Base-by-base conservation (phyloP, 2,113 vertebrate genomes). In the Dissostichus mawsoni region DNA sequence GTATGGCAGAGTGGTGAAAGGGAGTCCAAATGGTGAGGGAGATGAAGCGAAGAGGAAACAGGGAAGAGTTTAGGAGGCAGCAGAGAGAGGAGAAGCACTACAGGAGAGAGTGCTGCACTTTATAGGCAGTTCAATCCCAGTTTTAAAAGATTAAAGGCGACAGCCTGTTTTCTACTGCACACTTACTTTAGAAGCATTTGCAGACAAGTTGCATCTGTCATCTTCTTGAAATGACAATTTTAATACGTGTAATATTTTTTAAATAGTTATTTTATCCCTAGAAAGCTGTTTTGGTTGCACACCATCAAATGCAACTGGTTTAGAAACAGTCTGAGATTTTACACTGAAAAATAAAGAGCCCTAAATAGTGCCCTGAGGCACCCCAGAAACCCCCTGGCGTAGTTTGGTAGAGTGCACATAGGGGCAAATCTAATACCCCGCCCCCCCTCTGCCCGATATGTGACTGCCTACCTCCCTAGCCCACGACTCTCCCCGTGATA, bases 401-500 rank as follows among this genome's bases (percentile, higher is more conserved):
- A 67, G 55, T 56, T 66, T 67, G 48, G 61, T 48, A 16, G 23
- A 52, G 52, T 47, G n/a, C 12, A 61, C 50, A 8, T 1, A 25
- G 12, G 48, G 50, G 36, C n/a, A 41, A 45, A 45, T 52, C n/a
- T 53, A 53, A 57, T 0, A 59, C 2, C 53, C 50, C 65, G 3
- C 51, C 74, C 7, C 62, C 17, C 18, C 11, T 72, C 48, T 76
- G 33, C 75, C 82, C 62, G 45, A 78, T 78, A 87, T 67, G 25
- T 82, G 71, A 10, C 64, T 18, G 53, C 57, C 20, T 9, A 47
- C 68, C 52, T 25, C 5, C 23, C 16, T 48, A 13, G 52, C 51
- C 68, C 65, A 44, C 33, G 59, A 69, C 33, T 86, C 87, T 87
- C 87, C 76, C 76, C n/a, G 81, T 85, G 89, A 97, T 97, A 98